Conservation (phyloP, 2,797 vertebrate genomes). For the Xenops minutus region DNA sequence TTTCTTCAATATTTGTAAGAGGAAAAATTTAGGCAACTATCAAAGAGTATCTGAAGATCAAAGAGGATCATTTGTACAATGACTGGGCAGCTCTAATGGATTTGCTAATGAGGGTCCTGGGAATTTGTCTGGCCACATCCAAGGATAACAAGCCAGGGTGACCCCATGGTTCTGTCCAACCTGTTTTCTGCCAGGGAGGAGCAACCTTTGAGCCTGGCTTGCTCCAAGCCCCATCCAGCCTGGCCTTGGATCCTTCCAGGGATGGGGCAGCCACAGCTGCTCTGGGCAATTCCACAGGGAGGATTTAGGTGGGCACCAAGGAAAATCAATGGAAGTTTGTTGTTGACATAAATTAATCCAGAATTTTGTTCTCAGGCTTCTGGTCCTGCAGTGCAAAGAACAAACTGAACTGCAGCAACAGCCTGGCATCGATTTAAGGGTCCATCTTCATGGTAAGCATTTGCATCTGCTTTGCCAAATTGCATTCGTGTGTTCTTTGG, state of each 20-base stretch:
- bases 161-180: not conserved
- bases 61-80: not conserved
- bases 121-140: not conserved
- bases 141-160: not conserved
- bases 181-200: not conserved
- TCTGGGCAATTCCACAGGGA: not conserved
- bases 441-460: not conserved
- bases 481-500: fast-evolving
- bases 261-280: not conserved
- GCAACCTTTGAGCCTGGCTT: not conserved
- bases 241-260: not conserved
- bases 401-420: not conserved
- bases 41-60: not conserved
- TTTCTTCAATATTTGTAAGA: not conserved
- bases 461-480: not conserved
- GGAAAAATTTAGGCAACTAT: not conserved
- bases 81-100: not conserved
- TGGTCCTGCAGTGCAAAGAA: fast-evolving
- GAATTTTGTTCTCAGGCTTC: not conserved
- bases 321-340: not conserved
- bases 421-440: too few species aligned
- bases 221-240: not conserved
- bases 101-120: not conserved
- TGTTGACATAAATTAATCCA: not conserved
- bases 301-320: not conserved